phyloP scores from a whole-genome alignment of 1,140 invertebrate species.

The Microplitis demolitor region DNA sequence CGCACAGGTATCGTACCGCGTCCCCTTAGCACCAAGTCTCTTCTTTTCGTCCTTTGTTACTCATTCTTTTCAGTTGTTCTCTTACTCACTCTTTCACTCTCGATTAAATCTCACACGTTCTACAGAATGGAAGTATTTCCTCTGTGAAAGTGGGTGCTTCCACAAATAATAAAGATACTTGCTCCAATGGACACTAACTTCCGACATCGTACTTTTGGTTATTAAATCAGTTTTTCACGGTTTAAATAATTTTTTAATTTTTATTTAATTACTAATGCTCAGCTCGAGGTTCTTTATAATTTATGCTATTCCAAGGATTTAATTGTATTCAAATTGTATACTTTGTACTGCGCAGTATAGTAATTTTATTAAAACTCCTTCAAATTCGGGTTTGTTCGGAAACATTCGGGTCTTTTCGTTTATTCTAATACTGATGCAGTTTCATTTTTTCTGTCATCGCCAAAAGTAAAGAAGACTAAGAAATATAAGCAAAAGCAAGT shows the following conservation, averaged over 20 bases:
- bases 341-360: too few relatives aligned
- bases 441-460: not conserved
- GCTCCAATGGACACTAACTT: constrained; percentile 51
- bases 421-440: not conserved
- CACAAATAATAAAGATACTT: constrained; percentile 46
- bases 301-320: too few relatives aligned
- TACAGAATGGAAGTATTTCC: constrained; percentile 32
- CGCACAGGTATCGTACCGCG: constrained; percentile 56
- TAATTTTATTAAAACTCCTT: too few relatives aligned
- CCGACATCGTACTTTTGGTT: constrained; percentile 30
- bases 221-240: not conserved
- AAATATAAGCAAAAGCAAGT: constrained; percentile 11
- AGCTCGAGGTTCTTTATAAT: too few relatives aligned
- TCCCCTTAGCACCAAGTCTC: constrained; percentile 31
- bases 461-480: constrained; percentile 4
- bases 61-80: constrained; percentile 18
- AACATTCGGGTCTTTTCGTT: not conserved
- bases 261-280: too few relatives aligned
- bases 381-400: too few relatives aligned
- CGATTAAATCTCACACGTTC: constrained; percentile 27
- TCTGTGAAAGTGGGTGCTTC: constrained; percentile 45
- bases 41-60: constrained; percentile 22
- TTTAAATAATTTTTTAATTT: too few relatives aligned
- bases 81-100: constrained; percentile 22
- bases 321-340: too few relatives aligned